Evolutionary conservation across 2,888 invertebrate species (phyloP), one percentile per base, ranked within the genome.

Genomic region (Cephalotes varians): DNA sequence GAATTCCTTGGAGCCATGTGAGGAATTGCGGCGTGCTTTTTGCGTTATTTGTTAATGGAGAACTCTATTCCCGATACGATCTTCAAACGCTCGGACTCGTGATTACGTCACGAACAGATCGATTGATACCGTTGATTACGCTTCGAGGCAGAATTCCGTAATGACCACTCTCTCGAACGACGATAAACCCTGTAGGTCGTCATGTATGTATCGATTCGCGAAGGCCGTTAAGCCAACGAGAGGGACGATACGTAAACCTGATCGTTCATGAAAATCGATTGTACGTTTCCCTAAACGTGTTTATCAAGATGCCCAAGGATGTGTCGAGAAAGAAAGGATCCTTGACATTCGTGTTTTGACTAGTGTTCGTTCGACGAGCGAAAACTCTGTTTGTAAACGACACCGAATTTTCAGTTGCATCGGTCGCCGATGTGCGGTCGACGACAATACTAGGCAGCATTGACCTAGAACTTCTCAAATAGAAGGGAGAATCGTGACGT

Each of bases 381-480:
- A 49, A 34, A 25, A 49, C 64, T 28, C 37, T 7, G 37, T 7
- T 47, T 7, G 49, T 37, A 49, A 60, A 18, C 21, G 51, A 25
- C 21, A 44, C 18, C 10, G 69, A 77, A 77, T 69, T 72, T 82
- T 79, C 44, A 10, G 37, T 25, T 21, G 15, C 25, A 28, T 58
- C 60, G 34, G 44, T 47, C 51, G 54, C 51, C 64, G 12, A 37
- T 64, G 71, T 47, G 62, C 64, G 73, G n/a, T n/a, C 67, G 69
- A 58, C 71, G 85, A 77, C 80, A 34, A 86, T 86, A 65, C 79
- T 77, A 58, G 80, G 85, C 90, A 87, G 85, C 90, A 88, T 89
- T 91, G 91, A 91, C 91, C 91, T 89, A 91, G 91, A 90, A 91
- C 89, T 84, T 84, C 83, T 74, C 87, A 86, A 85, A 85, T 79